These are phyloP conservation scores for Speoplatyrhinus poulsoni DNA, from an alignment of 2,113 vertebrate genomes.

Conservation along the genomic window DNA sequence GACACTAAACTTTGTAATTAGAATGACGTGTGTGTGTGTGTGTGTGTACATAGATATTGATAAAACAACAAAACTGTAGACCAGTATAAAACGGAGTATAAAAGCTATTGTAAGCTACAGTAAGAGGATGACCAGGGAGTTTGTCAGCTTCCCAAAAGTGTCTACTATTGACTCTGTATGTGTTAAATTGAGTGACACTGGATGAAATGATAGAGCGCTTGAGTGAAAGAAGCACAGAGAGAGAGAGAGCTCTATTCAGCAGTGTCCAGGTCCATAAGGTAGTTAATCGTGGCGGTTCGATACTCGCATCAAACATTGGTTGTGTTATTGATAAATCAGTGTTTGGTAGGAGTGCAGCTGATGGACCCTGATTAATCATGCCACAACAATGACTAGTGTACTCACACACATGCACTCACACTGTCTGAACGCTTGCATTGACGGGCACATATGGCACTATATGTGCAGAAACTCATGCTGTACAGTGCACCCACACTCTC, in stretches of 20 bases:
- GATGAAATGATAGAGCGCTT: background rate
- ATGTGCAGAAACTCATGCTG: background rate
- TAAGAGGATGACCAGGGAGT: background rate
- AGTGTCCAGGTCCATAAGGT: constrained; percentile 34
- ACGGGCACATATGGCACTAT: background rate
- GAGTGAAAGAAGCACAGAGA: background rate
- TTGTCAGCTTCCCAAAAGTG: no score
- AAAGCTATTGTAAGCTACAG: constrained; percentile 2
- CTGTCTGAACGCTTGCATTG: background rate
- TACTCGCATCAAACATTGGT: constrained; percentile 53
- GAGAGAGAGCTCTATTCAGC: constrained; percentile 22
- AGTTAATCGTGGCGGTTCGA: constrained; percentile 58
- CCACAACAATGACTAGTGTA: constrained; percentile 35
- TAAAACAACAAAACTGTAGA: background rate
- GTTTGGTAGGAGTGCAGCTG: constrained; percentile 61
- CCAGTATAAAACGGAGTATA: background rate
- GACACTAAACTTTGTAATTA: no score
- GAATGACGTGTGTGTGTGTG: background rate
- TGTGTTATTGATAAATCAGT: constrained; percentile 66
- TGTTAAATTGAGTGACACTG: constrained; percentile 9
- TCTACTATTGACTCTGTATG: background rate
- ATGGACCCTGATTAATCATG: constrained; percentile 57
- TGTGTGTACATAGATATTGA: no score
- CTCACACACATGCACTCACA: constrained; percentile 11
- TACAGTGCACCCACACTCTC: no score